Evolutionary conservation across 2,888 invertebrate species (phyloP).

Genomic region (Morpho deidamia): DNA sequence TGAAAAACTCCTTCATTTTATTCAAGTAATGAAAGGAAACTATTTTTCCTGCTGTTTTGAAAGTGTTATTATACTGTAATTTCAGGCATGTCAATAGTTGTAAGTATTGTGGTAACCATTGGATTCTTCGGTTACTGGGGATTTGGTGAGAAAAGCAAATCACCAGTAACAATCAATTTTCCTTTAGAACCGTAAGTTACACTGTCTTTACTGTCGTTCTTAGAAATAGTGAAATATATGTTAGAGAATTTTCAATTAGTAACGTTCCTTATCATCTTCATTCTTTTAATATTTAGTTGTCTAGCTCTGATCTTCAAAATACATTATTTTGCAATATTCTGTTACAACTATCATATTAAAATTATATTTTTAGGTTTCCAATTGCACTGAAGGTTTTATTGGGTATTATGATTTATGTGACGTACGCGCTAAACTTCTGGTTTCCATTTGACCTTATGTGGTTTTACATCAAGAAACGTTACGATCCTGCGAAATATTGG

Average conservation of each 20-base stretch:
- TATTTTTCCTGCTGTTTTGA: not conserved
- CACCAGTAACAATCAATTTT: conserved; percentile 49
- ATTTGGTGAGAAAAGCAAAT: conserved; percentile 35
- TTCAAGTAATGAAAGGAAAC: too few relatives aligned
- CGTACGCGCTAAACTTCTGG: conserved; percentile 45
- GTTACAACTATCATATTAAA: too few relatives aligned
- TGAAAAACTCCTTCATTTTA: too few relatives aligned
- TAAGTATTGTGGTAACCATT: conserved; percentile 33
- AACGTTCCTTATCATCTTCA: too few relatives aligned
- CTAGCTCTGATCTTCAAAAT: too few relatives aligned
- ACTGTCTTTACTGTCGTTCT: too few relatives aligned
- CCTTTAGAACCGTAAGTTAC: conserved; percentile 29
- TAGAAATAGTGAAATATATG: too few relatives aligned
- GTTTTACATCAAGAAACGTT: conserved; percentile 35
- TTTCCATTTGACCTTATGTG: conserved; percentile 45
- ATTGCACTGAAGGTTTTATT: conserved; percentile 38
- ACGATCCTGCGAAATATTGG: conserved; percentile 33
- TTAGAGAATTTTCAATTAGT: too few relatives aligned
- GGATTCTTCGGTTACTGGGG: conserved; percentile 52
- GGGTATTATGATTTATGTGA: conserved; percentile 38
- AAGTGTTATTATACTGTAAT: not conserved
- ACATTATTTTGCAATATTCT: too few relatives aligned
- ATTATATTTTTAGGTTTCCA: conserved; percentile 22
- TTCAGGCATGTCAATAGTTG: conserved; percentile 40
- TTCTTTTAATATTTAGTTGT: too few relatives aligned